Base-by-base conservation (phyloP, 2,888 invertebrate species). In the Cheilosia variabilis region DNA sequence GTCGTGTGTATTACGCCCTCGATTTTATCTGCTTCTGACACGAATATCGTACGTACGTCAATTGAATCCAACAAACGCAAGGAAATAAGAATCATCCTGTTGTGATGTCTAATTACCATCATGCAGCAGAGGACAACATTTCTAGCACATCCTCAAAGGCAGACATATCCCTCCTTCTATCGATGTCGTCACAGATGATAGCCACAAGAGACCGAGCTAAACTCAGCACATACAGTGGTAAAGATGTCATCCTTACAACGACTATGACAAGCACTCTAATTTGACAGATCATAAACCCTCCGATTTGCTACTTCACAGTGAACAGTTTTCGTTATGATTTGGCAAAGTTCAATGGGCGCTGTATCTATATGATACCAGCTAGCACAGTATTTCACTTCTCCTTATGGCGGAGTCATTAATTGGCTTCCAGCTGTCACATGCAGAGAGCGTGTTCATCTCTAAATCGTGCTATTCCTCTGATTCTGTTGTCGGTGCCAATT, bases 381-480 rank as follows among this genome's bases (percentile, higher is more conserved):
- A 7, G 45, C 45, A 53, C 22, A 66, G 72, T 52, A 66, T 76
- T 76, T 65, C 57, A 76, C 58, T 81, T 75, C 24, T 37, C 19
- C 31, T 66, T 22, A 6, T 50, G 55, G 13, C 34, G 13, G 47
- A 77, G 78, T 47, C 78, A 43, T 83, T 83, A 83, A 83, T 83
- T 83, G 83, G 83, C 83, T 60, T 83, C 83, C 65, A 73, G 52
- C 57, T 83, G 83, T 83, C 83, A 57, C 45, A 27, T 69, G 43
- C 83, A 83, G 73, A 10, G 22, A 68, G 62, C 53, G 63, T 76
- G 9, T 22, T 57, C 63, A 63, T 72, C 77, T 58, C 53, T 9
- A 27, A 37, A 53, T 50, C 63, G 31, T 55, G 69, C 50, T 22
- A 50, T 50, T 15, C 53, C 22, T 68, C 62, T 55, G 69, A 43